A percentile compares a stretch with the other conserved stretches of the same genome.
Evolutionary conservation across 2,113 vertebrate species (phyloP).

Genomic region (Epinephelus moara): DNA sequence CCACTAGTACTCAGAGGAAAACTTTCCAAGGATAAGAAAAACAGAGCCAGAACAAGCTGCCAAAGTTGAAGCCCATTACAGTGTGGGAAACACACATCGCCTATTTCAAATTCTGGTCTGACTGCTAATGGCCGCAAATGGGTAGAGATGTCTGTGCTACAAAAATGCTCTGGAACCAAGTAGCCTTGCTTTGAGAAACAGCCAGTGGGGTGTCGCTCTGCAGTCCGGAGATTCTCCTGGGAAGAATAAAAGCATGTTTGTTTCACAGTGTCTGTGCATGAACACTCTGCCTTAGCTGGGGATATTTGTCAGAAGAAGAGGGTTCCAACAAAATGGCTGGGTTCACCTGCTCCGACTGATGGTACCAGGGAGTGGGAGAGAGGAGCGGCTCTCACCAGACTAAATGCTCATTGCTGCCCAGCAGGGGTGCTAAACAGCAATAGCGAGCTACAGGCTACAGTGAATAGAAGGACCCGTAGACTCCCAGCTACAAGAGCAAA

Average conservation of each 20-base stretch:
- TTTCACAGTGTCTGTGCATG: conserved; percentile 16
- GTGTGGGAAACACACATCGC: conserved; percentile 11
- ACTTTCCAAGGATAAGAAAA: conserved; percentile 36
- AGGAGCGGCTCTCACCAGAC: background rate
- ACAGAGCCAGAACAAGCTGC: conserved; percentile 29
- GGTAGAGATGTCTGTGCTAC: conserved; percentile 2
- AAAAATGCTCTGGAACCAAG: background rate
- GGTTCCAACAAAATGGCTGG: conserved; percentile 15
- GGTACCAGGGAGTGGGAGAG: background rate
- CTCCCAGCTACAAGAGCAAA: background rate
- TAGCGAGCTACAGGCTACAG: background rate
- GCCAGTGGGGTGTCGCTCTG: conserved; percentile 27
- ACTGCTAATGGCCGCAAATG: conserved; percentile 16
- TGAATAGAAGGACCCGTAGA: background rate
- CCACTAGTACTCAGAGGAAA: conserved; percentile 9
- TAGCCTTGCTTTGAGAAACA: conserved; percentile 22
- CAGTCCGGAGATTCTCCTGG: conserved; percentile 13
- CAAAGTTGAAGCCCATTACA: conserved; percentile 38
- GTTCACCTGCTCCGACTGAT: conserved; percentile 1
- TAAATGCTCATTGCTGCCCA: background rate
- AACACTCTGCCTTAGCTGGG: conserved; percentile 7
- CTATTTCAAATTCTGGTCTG: background rate
- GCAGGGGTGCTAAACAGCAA: background rate
- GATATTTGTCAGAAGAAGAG: conserved; percentile 6
- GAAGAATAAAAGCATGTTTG: conserved; percentile 22